phyloP scores from a whole-genome alignment of 1,140 invertebrate species.

The Centruroides sculpturatus region DNA sequence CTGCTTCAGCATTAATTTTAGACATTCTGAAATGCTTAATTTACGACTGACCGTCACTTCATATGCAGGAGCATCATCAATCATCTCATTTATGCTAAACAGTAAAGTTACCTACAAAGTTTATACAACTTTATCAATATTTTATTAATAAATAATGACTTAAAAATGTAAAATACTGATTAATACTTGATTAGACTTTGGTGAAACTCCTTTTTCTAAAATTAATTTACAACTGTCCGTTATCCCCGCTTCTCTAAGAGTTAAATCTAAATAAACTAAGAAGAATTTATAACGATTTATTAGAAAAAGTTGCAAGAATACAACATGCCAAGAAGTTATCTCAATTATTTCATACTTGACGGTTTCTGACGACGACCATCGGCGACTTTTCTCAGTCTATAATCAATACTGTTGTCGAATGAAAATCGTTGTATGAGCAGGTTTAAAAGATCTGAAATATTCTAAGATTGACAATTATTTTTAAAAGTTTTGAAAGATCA shows the following conservation, averaged over 20 bases:
- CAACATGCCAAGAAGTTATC: too few species aligned
- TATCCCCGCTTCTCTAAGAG: slow-evolving; percentile 5
- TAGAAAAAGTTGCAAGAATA: too few species aligned
- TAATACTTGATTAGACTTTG: slow-evolving; percentile 1
- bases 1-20: slow-evolving; percentile 3
- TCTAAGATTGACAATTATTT: too few species aligned
- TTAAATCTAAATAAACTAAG: slow-evolving; percentile 9
- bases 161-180: background rate
- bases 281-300: background rate
- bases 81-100: slow-evolving; percentile 6
- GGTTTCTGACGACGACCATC: too few species aligned
- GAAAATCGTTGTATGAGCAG: too few species aligned
- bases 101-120: slow-evolving; percentile 5
- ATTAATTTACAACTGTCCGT: slow-evolving; percentile 1
- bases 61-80: slow-evolving; percentile 3
- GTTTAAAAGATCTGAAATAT: too few species aligned
- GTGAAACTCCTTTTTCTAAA: slow-evolving; percentile 11
- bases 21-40: slow-evolving; percentile 1
- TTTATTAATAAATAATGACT: too few species aligned
- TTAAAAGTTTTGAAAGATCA: too few species aligned
- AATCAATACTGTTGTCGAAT: too few species aligned
- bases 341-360: too few species aligned
- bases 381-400: too few species aligned
- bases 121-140: background rate
- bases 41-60: slow-evolving; percentile 8